phyloP scores from a whole-genome alignment of 2,888 invertebrate species.

The Spisula subtruncata region DNA sequence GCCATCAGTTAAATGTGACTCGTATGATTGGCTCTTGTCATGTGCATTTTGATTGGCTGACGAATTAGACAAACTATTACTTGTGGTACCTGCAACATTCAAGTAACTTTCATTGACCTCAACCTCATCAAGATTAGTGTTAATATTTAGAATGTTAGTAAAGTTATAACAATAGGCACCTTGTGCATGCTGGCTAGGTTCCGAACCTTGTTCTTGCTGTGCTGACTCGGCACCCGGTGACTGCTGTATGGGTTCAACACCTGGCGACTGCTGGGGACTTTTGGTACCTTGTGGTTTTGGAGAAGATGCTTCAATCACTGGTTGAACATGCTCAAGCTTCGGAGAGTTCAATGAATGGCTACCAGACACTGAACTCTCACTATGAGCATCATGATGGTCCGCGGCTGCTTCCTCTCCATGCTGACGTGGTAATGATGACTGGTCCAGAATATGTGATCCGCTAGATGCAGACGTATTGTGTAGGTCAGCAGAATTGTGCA shows the following conservation, averaged over 20 bases:
- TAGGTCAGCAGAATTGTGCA: constrained; percentile 85
- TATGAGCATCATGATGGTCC: constrained; percentile 84
- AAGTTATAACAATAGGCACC: constrained; percentile 78
- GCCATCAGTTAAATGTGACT: constrained; percentile 64
- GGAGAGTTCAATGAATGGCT: constrained; percentile 84
- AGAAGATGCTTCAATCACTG: constrained; percentile 66
- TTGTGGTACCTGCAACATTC: constrained; percentile 74
- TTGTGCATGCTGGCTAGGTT: constrained; percentile 56
- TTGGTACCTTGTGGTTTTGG: constrained; percentile 59
- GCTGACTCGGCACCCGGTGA: no score
- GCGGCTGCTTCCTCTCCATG: constrained; percentile 78
- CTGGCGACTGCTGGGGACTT: no score
- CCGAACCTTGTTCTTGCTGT: not conserved
- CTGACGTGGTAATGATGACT: constrained; percentile 57
- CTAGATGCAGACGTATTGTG: constrained; percentile 86
- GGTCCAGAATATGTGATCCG: constrained; percentile 86
- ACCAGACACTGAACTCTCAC: constrained; percentile 85
- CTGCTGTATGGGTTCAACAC: no score
- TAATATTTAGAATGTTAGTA: constrained; percentile 75
- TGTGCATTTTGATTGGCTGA: constrained; percentile 87
- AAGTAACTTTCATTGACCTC: constrained; percentile 72
- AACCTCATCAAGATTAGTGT: constrained; percentile 73
- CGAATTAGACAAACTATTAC: constrained; percentile 77
- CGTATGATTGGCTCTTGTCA: constrained; percentile 80
- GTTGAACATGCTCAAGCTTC: constrained; percentile 77